phyloP scores from a whole-genome alignment of 1,140 invertebrate genomes.

The Andricus grossulariae region DNA sequence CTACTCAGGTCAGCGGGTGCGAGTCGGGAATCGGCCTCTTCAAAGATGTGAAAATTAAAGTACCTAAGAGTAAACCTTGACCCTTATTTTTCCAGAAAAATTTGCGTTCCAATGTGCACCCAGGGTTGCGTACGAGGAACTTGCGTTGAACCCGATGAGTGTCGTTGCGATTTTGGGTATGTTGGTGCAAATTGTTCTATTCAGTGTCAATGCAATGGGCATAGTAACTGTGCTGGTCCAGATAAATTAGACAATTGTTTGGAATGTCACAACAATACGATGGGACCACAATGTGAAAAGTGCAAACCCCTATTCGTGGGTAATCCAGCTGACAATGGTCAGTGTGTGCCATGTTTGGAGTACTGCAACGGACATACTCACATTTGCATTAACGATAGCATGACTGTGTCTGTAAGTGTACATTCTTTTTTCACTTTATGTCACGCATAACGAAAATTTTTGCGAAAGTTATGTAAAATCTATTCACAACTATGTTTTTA shows the following conservation, averaged over 20 bases:
- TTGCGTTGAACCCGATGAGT: conserved; percentile 90
- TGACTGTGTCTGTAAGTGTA: conserved; percentile 72
- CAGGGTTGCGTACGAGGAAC: conserved; percentile 93
- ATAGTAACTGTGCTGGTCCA: conserved; percentile 92
- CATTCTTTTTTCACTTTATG: conserved; percentile 1
- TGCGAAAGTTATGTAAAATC: conserved; percentile 9
- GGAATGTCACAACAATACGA: conserved; percentile 94
- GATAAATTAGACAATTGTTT: conserved; percentile 88
- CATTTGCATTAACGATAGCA: conserved; percentile 84
- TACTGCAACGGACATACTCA: conserved; percentile 94
- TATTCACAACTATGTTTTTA: conserved; percentile 38
- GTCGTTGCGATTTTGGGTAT: conserved; percentile 95
- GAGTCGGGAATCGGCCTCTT: too few relatives aligned
- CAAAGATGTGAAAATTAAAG: not conserved
- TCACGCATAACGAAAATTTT: not conserved
- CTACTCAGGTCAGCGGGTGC: too few relatives aligned
- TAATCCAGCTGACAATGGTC: conserved; percentile 89
- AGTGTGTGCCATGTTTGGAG: conserved; percentile 90
- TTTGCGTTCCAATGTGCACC: conserved; percentile 88
- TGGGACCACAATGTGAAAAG: conserved; percentile 90
- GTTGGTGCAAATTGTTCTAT: conserved; percentile 95
- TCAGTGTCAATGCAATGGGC: conserved; percentile 95
- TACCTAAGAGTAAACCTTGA: conserved; percentile 28
- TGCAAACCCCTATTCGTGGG: conserved; percentile 94
- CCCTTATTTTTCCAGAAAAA: conserved; percentile 55